Evolutionary conservation across 2,888 invertebrate genomes (phyloP), one percentile per base, ranked within the genome.

Genomic region (Morpho achilles): DNA sequence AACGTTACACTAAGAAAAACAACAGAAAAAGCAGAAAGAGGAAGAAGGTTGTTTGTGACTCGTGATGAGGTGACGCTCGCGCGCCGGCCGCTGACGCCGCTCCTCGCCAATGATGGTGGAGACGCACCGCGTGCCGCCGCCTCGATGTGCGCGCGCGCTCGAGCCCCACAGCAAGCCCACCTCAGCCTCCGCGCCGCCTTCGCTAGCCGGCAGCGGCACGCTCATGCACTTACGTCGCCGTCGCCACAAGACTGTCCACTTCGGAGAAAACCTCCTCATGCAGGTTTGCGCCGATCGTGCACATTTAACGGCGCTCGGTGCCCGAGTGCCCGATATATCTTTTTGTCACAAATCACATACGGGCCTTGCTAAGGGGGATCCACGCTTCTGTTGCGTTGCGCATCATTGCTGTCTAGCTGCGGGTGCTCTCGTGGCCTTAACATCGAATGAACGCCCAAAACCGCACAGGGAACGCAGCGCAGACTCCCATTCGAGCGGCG

Each of bases 241-340:
- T 57, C 92, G 95, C 60, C 95, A 95, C 85, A 95, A 95, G 83
- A 95, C 95, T 53, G 95, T 95, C 53, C 95, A 95, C 82, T 95
- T 95, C 76, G 95, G 95, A 60, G 95, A 95, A 76, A 95, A 95
- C 79, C 91, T 95, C 40, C 80, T 95, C 68, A 92, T 94, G 81
- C 94, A 95, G 81, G 94, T 95, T 55, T 94, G 94, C 80, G 93
- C 94, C 65, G 94, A 95, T 81, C 92, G 94, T 59, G 93, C 90
- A 16, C 90, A 91, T 69, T 76, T 90, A 64, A 83, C 91, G 48
- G 88, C 90, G 49, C 81, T 91, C 56, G 91, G 91, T 48, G 90
- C 91, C 47, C 80, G 91, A 63, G 77, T 89, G 56, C 90, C 90
- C 22, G 89, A 91, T 69, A 80, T 91, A 69, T 87, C 88, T 53